A percentile compares a stretch with the other conserved stretches of the same genome.
Evolutionary conservation across 2,113 vertebrate genomes (phyloP).

Genomic region (Herpetotheres cachinnans): DNA sequence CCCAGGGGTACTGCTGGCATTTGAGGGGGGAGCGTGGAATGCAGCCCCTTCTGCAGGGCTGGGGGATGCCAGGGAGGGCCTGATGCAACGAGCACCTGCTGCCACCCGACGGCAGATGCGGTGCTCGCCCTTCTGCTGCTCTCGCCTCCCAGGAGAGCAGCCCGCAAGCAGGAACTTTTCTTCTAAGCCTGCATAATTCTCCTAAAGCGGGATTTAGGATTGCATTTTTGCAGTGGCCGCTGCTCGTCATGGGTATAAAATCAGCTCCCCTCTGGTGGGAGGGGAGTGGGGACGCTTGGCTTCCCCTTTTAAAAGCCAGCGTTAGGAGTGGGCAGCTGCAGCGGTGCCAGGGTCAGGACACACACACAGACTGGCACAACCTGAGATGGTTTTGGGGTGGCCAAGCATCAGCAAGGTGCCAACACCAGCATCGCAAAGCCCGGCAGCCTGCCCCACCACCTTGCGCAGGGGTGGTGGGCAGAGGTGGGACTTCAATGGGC

Average conservation of each 20-base stretch:
- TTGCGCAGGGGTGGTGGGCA: not conserved
- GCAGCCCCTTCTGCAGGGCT: not conserved
- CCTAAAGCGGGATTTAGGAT: rapidly evolving
- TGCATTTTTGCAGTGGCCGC: not conserved
- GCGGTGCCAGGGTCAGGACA: not conserved
- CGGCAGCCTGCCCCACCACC: not conserved
- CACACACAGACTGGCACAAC: rapidly evolving
- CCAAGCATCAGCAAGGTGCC: not conserved
- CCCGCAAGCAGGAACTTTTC: not conserved
- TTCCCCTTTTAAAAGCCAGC: not conserved
- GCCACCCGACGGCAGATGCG: not conserved
- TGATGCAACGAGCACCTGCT: not conserved
- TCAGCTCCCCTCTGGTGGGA: not conserved
- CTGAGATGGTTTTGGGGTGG: not conserved
- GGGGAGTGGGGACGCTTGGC: too few species aligned
- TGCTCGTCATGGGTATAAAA: not conserved
- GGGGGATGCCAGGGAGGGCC: rapidly evolving
- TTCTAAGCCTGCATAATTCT: rapidly evolving
- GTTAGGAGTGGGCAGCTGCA: rapidly evolving
- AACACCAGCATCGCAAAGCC: rapidly evolving
- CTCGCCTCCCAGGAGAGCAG: not conserved
- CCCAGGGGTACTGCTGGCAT: rapidly evolving
- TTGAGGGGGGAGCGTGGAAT: rapidly evolving
- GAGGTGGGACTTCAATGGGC: not conserved
- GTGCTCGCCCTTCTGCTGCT: not conserved